phyloP scores from a whole-genome alignment of 2,113 vertebrate species.

The Alethe castanea region DNA sequence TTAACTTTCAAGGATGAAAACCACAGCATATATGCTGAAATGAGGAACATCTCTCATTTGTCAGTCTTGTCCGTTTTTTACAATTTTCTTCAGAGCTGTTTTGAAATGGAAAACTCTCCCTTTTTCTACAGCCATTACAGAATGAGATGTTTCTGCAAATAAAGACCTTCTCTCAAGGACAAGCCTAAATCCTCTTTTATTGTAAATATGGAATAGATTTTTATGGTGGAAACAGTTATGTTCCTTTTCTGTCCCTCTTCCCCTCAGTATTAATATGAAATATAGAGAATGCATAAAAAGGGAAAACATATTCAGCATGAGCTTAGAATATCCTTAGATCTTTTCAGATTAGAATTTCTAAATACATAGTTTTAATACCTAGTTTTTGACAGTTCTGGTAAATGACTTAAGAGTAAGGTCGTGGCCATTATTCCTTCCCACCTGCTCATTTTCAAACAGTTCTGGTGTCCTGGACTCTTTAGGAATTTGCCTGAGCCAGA shows the following conservation, averaged over 20 bases:
- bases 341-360: neutral
- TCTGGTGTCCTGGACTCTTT: neutral
- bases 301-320: neutral
- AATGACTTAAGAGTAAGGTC: neutral
- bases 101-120: neutral
- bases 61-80: neutral
- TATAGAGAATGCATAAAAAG: neutral
- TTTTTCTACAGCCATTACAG: neutral
- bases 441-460: neutral
- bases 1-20: neutral
- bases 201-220: neutral
- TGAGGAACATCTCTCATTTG: neutral
- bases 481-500: neutral
- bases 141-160: constrained; percentile 2
- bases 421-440: neutral
- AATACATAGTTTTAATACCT: neutral
- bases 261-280: neutral
- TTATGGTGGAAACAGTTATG: neutral
- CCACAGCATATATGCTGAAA: neutral
- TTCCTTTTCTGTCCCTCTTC: neutral
- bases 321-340: neutral
- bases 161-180: neutral
- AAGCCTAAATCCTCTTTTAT: neutral
- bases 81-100: neutral
- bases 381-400: neutral